Conservation (phyloP, 30 jellyfish, hydroid and myxozoan species). For the Hydractinia symbiolongicarpus region DNA sequence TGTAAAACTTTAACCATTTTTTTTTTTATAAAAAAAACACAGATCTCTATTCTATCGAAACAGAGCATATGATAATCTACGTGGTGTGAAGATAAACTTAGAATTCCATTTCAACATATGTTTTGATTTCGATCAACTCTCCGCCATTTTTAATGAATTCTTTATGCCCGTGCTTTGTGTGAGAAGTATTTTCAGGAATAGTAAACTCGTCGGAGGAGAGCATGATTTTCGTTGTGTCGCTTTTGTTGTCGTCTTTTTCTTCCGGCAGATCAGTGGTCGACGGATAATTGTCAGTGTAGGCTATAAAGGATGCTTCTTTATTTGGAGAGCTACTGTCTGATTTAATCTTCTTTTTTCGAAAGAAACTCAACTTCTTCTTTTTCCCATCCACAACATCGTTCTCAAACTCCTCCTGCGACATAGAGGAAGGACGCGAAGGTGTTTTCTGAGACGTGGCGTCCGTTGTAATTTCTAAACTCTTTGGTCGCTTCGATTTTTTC, state of each 20-base stretch:
- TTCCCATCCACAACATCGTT: background rate
- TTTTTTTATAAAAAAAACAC: background rate
- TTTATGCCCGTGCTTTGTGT: background rate
- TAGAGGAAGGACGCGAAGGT: conserved; percentile 14
- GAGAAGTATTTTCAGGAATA: background rate
- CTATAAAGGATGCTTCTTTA: background rate
- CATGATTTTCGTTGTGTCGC: background rate
- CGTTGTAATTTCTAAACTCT: conserved; percentile 15
- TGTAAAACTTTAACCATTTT: background rate
- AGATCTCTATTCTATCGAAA: background rate
- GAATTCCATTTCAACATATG: background rate
- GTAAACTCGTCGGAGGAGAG: conserved; percentile 1
- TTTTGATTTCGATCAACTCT: background rate
- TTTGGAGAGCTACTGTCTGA: background rate
- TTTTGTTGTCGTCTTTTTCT: background rate
- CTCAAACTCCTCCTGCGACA: conserved; percentile 13
- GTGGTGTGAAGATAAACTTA: background rate
- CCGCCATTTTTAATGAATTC: background rate
- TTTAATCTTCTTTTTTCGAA: background rate
- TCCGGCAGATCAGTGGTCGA: background rate
- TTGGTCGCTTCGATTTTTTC: background rate
- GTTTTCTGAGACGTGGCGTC: background rate
- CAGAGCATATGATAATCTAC: background rate
- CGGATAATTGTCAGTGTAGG: background rate
- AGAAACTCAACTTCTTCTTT: conserved; percentile 10